Evolutionary conservation across 2,888 invertebrate species (phyloP).

Genomic region (Ryuthela nishihirai): DNA sequence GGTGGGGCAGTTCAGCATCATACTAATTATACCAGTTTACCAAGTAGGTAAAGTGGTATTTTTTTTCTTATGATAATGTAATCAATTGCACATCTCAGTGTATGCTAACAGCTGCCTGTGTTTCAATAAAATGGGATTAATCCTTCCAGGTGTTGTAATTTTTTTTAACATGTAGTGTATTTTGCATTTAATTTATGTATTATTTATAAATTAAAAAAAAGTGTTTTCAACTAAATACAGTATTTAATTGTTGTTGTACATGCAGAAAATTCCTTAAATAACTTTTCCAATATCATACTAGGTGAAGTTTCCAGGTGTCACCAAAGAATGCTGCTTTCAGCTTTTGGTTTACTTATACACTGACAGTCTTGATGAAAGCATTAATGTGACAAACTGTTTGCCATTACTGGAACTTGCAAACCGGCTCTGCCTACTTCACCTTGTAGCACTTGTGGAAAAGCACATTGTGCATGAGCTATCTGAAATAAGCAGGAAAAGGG

Average conservation of each 20-base stretch:
- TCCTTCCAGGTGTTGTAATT: not conserved
- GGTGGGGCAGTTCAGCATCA: no score
- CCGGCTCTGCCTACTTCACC: constrained; percentile 79
- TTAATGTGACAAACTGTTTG: constrained; percentile 66
- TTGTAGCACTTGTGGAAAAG: constrained; percentile 80
- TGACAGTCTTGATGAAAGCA: constrained; percentile 68
- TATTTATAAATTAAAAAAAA: not conserved
- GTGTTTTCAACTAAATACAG: no score
- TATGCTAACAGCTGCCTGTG: no score
- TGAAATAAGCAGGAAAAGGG: constrained; percentile 48
- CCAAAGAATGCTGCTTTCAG: constrained; percentile 84
- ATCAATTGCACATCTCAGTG: no score
- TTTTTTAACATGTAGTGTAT: not conserved
- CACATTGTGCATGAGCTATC: constrained; percentile 75
- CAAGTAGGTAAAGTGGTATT: no score
- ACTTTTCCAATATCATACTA: constrained; percentile 48
- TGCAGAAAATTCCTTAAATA: constrained; percentile 3
- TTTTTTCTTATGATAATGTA: no score
- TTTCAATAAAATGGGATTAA: not conserved
- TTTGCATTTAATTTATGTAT: not conserved
- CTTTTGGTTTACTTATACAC: constrained; percentile 88
- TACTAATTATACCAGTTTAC: no score
- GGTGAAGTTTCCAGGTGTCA: constrained; percentile 91
- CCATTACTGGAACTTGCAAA: constrained; percentile 87
- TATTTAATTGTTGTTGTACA: constrained; percentile 13